These are phyloP conservation scores for Catamblyrhynchus diadema DNA, from an alignment of 2,797 vertebrate genomes.

Conservation along the genomic window DNA sequence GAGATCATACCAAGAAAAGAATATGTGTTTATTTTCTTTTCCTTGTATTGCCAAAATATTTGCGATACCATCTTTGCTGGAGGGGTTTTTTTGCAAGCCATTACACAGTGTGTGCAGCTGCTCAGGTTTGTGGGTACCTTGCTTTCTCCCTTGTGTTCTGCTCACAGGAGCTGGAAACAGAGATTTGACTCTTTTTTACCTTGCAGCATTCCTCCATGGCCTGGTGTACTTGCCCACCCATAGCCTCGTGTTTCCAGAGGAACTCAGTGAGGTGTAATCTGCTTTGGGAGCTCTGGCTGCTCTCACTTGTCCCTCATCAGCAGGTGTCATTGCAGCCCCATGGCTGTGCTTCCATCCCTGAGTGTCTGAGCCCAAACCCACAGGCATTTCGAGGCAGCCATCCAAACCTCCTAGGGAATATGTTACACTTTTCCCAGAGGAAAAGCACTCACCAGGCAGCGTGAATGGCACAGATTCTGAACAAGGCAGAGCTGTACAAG, in stretches of 20 bases:
- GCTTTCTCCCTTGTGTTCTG: not conserved
- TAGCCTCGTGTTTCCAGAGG: not conserved
- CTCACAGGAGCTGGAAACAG: not conserved
- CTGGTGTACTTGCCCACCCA: not conserved
- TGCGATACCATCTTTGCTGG: not conserved
- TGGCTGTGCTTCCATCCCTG: not conserved
- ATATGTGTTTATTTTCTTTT: not conserved
- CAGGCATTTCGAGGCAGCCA: rapidly evolving
- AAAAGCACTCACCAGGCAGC: not conserved
- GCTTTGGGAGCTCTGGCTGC: not conserved
- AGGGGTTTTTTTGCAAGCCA: not conserved
- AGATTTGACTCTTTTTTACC: not conserved
- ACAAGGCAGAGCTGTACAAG: not conserved
- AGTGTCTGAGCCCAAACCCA: not conserved
- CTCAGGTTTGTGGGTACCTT: not conserved
- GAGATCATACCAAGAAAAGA: not conserved
- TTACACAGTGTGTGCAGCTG: not conserved
- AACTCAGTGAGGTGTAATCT: not conserved
- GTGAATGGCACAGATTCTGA: not conserved
- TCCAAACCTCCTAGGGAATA: not conserved
- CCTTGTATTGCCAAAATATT: not conserved
- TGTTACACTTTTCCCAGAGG: not conserved
- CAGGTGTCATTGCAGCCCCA: not conserved
- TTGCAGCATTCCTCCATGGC: not conserved
- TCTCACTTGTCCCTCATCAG: not conserved